A percentile compares a stretch with the other conserved stretches of the same genome.
These are phyloP conservation scores for Anthopleura xanthogrammica DNA, from an alignment of 92 coral and sea anemone species.

Conservation along the genomic window DNA sequence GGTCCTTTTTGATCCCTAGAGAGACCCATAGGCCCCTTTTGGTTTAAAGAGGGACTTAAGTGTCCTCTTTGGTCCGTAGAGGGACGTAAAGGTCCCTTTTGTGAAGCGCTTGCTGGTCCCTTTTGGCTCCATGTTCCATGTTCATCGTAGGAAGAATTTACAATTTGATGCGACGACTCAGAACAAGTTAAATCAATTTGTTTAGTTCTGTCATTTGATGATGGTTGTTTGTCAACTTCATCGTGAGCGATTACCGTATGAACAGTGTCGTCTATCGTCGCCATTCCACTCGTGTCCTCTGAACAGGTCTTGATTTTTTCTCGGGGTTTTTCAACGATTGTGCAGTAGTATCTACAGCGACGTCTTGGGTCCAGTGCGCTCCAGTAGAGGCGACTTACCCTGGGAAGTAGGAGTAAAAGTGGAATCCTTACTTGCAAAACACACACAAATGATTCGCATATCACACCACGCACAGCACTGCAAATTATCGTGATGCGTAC, in stretches of 20 bases:
- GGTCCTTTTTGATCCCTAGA: slow-evolving; percentile 13
- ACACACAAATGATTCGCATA: too few relatives aligned
- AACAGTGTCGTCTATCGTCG: slow-evolving; percentile 29
- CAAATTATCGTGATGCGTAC: background rate
- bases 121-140: background rate
- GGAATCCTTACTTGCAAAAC: background rate
- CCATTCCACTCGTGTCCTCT: slow-evolving; percentile 35
- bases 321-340: slow-evolving; percentile 46
- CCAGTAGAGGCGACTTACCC: slow-evolving; percentile 89
- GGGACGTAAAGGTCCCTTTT: slow-evolving; percentile 6
- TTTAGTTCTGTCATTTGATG: slow-evolving; percentile 3
- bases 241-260: slow-evolving; percentile 61
- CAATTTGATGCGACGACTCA: slow-evolving; percentile 20
- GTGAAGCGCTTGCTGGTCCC: background rate
- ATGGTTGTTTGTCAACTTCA: slow-evolving; percentile 9
- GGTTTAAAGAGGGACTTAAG: background rate
- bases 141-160: slow-evolving; percentile 13
- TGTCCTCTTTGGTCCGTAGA: slow-evolving; percentile 20
- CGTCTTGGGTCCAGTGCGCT: slow-evolving; percentile 83
- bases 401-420: background rate
- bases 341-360: slow-evolving; percentile 81
- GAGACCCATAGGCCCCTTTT: background rate
- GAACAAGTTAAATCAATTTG: slow-evolving; percentile 20
- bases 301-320: slow-evolving; percentile 13
- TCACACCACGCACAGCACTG: background rate